Conservation (phyloP, 2,113 vertebrate species). For the Melanotaenia duboulayi region DNA sequence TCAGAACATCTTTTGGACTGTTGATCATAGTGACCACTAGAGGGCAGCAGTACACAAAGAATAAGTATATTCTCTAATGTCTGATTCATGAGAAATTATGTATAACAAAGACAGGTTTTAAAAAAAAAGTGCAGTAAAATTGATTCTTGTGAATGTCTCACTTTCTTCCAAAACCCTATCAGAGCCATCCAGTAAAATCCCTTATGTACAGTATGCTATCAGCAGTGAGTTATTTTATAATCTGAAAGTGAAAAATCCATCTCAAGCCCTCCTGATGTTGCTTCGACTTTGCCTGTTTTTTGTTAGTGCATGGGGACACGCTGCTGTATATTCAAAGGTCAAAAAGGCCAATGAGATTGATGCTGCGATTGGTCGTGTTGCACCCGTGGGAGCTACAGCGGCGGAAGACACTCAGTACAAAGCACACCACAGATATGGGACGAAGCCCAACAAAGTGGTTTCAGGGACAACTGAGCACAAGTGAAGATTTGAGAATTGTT, state of each 20-base stretch:
- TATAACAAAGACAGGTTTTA: background rate
- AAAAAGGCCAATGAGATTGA: conserved; percentile 63
- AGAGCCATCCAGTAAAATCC: too few relatives aligned
- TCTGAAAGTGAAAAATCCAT: conserved; percentile 40
- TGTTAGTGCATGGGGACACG: conserved; percentile 28
- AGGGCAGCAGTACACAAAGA: conserved; percentile 69
- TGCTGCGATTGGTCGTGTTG: conserved; percentile 51
- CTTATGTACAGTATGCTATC: background rate
- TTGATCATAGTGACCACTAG: conserved; percentile 60
- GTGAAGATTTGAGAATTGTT: background rate
- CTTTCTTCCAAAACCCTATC: background rate
- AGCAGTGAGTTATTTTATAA: conserved; percentile 12
- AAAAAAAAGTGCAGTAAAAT: conserved; percentile 1
- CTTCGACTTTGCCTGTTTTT: conserved; percentile 22
- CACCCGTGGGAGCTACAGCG: conserved; percentile 52
- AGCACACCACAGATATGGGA: conserved; percentile 8
- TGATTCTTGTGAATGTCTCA: background rate
- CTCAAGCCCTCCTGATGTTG: conserved; percentile 21
- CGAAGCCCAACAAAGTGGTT: conserved; percentile 29
- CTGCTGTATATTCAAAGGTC: conserved; percentile 58
- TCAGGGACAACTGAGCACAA: background rate
- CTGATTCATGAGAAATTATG: background rate
- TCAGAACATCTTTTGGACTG: background rate
- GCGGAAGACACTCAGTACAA: conserved; percentile 4
- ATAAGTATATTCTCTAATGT: background rate